phyloP scores from a whole-genome alignment of 2,888 invertebrate genomes.

The Temnothorax rugatulus region DNA sequence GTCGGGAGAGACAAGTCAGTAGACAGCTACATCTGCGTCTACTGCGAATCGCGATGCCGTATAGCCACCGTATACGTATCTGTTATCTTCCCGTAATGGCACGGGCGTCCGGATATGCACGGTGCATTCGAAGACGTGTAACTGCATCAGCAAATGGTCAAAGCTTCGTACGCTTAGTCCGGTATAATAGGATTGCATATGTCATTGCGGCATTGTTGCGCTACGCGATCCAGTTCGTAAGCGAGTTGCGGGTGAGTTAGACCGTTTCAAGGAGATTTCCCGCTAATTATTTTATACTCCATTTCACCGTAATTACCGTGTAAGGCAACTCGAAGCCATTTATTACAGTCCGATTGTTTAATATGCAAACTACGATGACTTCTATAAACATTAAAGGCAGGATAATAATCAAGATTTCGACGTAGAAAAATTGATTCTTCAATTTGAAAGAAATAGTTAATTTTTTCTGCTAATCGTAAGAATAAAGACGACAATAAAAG shows the following conservation, averaged over 20 bases:
- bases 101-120: slow-evolving; percentile 15
- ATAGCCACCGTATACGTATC: not conserved
- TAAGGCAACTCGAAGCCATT: not conserved
- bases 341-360: not conserved
- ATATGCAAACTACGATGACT: not conserved
- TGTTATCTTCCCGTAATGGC: slow-evolving; percentile 35
- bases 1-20: slow-evolving; percentile 29
- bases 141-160: slow-evolving; percentile 36
- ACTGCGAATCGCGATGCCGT: slow-evolving; percentile 17
- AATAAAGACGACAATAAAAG: not conserved
- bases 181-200: slow-evolving; percentile 33
- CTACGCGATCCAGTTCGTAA: slow-evolving; percentile 1
- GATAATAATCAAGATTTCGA: not conserved
- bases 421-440: not conserved
- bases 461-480: not conserved
- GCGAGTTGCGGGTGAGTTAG: slow-evolving; percentile 19
- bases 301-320: not conserved
- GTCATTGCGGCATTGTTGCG: slow-evolving; percentile 40
- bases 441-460: not conserved
- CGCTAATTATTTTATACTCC: slow-evolving; percentile 31
- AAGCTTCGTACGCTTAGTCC: slow-evolving; percentile 18
- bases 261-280: not conserved
- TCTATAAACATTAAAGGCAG: not conserved
- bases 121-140: slow-evolving; percentile 36
- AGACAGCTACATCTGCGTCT: slow-evolving; percentile 48